Conservation (phyloP, 1,140 invertebrate genomes). For the Phymorhynchus buccinoides region DNA sequence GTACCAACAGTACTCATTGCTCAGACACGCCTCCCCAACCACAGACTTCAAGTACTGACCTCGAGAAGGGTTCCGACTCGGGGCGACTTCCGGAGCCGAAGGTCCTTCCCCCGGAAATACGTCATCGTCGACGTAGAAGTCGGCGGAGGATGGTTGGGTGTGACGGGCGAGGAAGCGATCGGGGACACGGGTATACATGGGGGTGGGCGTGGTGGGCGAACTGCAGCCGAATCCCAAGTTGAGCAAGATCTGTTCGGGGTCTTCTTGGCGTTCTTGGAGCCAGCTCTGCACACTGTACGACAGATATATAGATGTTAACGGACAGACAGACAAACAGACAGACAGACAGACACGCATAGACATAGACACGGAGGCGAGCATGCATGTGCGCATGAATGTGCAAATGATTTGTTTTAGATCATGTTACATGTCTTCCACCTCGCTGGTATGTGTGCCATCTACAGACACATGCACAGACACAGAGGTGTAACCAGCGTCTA, state of each 20-base stretch:
- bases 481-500: no score
- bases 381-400: no score
- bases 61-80: conserved; percentile 2
- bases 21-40: not conserved
- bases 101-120: conserved; percentile 38
- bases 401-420: no score
- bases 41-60: conserved; percentile 5
- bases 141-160: conserved; percentile 20
- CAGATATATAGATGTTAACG: no score
- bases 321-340: no score
- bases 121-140: conserved; percentile 11
- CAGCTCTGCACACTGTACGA: conserved; percentile 52
- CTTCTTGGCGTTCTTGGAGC: conserved; percentile 49
- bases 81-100: conserved; percentile 20
- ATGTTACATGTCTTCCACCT: no score
- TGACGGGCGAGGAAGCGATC: conserved; percentile 54
- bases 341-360: no score
- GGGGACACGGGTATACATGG: conserved; percentile 44
- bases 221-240: conserved; percentile 50
- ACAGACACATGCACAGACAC: no score
- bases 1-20: conserved; percentile 34
- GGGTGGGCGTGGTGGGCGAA: conserved; percentile 14
- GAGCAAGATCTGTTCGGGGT: conserved; percentile 51
- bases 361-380: no score
- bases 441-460: no score